Base-by-base conservation (phyloP, 2,888 invertebrate species). In the Eubasilissa splendida region DNA sequence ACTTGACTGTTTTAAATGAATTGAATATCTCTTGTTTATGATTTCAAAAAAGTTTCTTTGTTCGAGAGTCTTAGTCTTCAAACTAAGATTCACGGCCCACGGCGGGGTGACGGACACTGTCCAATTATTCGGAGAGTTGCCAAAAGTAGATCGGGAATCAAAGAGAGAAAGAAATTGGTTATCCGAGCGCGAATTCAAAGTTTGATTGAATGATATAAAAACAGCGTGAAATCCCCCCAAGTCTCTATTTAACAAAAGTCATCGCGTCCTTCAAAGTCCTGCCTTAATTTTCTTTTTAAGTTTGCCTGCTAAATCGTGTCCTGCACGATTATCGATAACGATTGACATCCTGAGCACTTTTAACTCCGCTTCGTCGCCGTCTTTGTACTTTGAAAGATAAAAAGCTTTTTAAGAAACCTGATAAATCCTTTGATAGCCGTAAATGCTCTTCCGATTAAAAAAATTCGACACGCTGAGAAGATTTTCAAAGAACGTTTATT, bases 371-470 rank as follows among this genome's bases (percentile, higher is more conserved):
- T 31, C 9, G 11, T 73, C 31, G 11, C 53, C 56, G 22, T n/a
- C 52, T 74, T 74, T 60, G 42, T 58, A 12, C 74, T 68, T 50
- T 50, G 50, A 59, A 56, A 74, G 42, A 74, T 74, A 74, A 74
- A 59, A 59, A 74, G 60, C 58, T 74, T 74, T 74, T 74, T n/a
- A 74, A 74, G 22, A 74, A 74, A 59, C 56, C 74, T 74, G 74
- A 74, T 74, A 50, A 74, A 74, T 59, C 60, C 74, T 74, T 74
- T 74, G 74, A 74, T 59, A 74, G 74, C 59, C 33, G 50, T 22
- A 22, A 71, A 74, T 31, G 74, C 59, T 74, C 59, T 59, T 42
- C 12, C 68, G 50, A 50, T 42, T 50, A 12, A 14, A 42, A 12
- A 63, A 63, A 63, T 33, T 63, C 22, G 68, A 50, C 52, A 50